phyloP scores from a whole-genome alignment of 2,888 invertebrate species.

The Chaetoderma sp. region DNA sequence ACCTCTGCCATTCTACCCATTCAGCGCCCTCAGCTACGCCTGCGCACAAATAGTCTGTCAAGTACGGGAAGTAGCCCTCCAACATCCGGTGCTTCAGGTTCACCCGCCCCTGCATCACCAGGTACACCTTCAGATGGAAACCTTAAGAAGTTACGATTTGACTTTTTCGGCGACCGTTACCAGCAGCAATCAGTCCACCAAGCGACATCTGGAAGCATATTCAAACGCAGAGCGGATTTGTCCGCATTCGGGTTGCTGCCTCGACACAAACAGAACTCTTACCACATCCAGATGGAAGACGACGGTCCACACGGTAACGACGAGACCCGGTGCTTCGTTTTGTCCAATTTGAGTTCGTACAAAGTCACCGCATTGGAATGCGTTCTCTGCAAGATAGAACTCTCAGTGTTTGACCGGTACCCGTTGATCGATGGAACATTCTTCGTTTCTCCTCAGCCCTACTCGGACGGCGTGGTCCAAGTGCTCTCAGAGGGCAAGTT shows the following conservation, averaged over 20 bases:
- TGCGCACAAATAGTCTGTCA: slow-evolving; percentile 67
- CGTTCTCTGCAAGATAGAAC: slow-evolving; percentile 85
- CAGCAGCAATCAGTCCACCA: too few relatives aligned
- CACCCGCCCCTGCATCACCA: slow-evolving; percentile 22
- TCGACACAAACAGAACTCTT: slow-evolving; percentile 95
- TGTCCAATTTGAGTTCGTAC: slow-evolving; percentile 92
- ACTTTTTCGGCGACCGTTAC: slow-evolving; percentile 30
- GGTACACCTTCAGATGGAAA: slow-evolving; percentile 35
- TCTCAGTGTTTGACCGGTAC: slow-evolving; percentile 96
- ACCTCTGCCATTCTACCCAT: too few relatives aligned
- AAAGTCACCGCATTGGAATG: slow-evolving; percentile 86
- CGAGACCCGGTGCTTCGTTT: slow-evolving; percentile 94
- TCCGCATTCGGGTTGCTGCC: slow-evolving; percentile 82
- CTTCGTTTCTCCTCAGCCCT: slow-evolving; percentile 94
- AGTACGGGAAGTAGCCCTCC: slow-evolving; percentile 68
- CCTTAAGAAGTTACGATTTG: slow-evolving; percentile 12
- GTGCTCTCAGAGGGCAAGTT: slow-evolving; percentile 80
- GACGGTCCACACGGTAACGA: slow-evolving; percentile 99
- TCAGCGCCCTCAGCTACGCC: slow-evolving; percentile 29
- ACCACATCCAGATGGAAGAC: slow-evolving; percentile 99
- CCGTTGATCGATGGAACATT: slow-evolving; percentile 98
- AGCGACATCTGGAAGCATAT: slow-evolving; percentile 74
- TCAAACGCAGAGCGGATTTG: slow-evolving; percentile 92
- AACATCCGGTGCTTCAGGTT: slow-evolving; percentile 44
- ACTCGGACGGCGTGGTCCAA: slow-evolving; percentile 74